Conservation (phyloP, 2,888 invertebrate species). For the Aelia acuminata region DNA sequence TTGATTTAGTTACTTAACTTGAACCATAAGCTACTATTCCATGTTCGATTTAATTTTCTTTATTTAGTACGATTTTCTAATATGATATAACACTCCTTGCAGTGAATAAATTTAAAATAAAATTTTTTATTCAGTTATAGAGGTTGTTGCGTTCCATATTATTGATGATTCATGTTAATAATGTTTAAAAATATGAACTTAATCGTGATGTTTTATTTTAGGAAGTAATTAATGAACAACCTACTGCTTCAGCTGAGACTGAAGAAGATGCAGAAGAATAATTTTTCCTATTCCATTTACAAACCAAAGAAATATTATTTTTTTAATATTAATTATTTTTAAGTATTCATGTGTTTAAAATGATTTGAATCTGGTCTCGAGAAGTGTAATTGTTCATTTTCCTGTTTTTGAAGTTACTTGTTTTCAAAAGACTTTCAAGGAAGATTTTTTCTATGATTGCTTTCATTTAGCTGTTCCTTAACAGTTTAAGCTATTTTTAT, state of each 20-base stretch:
- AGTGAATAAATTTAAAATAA: no score
- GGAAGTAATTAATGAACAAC: conserved; percentile 36
- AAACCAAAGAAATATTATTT: conserved; percentile 30
- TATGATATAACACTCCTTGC: no score
- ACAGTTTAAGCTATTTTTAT: no score
- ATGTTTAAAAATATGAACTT: background rate
- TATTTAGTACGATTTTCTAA: no score
- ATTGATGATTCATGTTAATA: no score
- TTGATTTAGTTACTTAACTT: no score
- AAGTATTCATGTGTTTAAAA: background rate
- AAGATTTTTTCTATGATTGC: background rate
- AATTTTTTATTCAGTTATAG: no score
- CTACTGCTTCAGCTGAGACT: background rate
- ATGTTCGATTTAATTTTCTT: no score
- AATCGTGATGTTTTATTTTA: conserved; percentile 17
- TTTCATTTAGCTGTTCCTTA: background rate
- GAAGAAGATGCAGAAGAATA: conserved; percentile 27
- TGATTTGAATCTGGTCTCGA: background rate
- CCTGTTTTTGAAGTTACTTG: background rate
- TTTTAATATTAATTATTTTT: conserved; percentile 20
- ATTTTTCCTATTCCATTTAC: background rate
- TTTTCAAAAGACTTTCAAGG: background rate
- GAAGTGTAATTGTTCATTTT: background rate
- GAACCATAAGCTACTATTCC: no score
- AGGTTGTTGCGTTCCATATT: no score